These are phyloP conservation scores for Cyclura pinguis DNA, from an alignment of 2,797 vertebrate genomes.

Conservation along the genomic window DNA sequence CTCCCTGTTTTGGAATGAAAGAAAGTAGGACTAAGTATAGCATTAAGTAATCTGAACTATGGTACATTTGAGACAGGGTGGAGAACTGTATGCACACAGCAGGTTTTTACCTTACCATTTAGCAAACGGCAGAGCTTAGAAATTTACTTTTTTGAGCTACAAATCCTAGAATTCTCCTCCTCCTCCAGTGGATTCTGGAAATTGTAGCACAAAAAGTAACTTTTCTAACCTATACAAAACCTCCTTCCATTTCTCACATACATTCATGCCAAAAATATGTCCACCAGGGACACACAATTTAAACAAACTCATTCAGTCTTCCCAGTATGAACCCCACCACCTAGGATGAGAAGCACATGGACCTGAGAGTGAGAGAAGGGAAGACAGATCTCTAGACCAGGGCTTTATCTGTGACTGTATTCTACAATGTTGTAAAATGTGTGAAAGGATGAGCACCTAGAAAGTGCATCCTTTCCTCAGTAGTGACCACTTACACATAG, in stretches of 20 bases:
- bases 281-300: not conserved
- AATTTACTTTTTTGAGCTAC: no score
- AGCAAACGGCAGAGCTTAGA: no score
- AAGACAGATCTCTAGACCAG: not conserved
- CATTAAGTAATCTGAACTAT: no score
- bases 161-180: no score
- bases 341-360: not conserved
- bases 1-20: no score
- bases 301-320: not conserved
- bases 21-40: no score
- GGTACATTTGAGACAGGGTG: no score
- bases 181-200: no score
- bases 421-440: not conserved
- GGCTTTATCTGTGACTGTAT: not conserved
- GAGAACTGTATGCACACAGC: no score
- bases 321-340: not conserved
- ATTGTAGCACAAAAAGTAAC: no score
- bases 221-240: no score
- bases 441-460: not conserved
- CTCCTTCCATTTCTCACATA: not conserved
- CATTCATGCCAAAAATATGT: not conserved
- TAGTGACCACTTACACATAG: not conserved
- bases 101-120: no score
- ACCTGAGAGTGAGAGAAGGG: not conserved
- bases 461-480: not conserved